Base-by-base conservation (phyloP, 2,888 invertebrate species). In the Lacanobia wlatinum region DNA sequence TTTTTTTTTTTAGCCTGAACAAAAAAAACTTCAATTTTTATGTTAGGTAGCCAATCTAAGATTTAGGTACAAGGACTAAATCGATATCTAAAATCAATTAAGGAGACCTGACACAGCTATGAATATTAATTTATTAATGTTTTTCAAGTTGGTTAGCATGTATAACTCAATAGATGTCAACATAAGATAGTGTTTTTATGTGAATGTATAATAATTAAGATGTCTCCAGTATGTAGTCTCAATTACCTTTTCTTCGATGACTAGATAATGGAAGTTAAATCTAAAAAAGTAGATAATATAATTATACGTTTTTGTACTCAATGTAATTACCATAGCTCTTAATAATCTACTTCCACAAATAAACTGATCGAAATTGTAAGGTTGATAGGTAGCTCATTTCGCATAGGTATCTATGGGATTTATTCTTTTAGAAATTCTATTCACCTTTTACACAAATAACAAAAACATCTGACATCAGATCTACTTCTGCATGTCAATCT, bases 241-340 rank as follows among this genome's bases (percentile, higher is more conserved):
- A 72, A 80, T 83, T 65, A 70, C 53, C 23, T 62, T 77, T 72
- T 68, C 67, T 58, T 59, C 34, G 38, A 75, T 66, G 58, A 50
- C 56, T 55, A 23, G 56, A 58, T 74, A 53, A 7, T 56, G n/a
- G 28, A 53, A 40, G 18, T 53, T 23, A 28, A 56, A 64, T 8
- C 10, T 21, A 46, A 40, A 46, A 76, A 38, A 23, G 55, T 61
- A n/a, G n/a, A n/a, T n/a, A 16, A 55, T 14, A 2, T 18, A 10
- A 34, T 1, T 10, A 28, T 28, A 48, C 6, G 21, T 40, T 46
- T 18, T 28, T 28, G 18, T 28, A 46, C 23, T 46, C 38, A 43
- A 70, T 59, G 48, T 43, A 73, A 38, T 46, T 60, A n/a, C 5
- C 34, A 9, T 28, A 38, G 21, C 1, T 4, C 12, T 43, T 43